phyloP scores from a whole-genome alignment of 2,888 invertebrate species.

The Hydriomena furcata region DNA sequence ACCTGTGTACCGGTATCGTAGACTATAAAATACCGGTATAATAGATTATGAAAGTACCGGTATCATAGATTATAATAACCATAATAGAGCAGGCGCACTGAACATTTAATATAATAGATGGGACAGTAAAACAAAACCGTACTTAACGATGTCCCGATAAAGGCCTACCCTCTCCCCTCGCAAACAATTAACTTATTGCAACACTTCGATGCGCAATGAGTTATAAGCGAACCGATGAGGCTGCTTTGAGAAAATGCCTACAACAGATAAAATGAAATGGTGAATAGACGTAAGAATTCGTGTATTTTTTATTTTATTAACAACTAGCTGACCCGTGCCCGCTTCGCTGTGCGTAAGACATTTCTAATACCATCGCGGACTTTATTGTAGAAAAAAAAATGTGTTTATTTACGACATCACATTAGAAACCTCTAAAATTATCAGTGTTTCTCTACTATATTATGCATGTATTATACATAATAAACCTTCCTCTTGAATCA shows the following conservation, averaged over 20 bases:
- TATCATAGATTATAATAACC: conserved; percentile 13
- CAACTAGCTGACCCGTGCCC: too few species aligned
- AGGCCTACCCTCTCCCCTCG: conserved; percentile 51
- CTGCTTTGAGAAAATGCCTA: conserved; percentile 3
- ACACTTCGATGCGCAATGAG: conserved; percentile 58
- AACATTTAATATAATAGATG: conserved; percentile 46
- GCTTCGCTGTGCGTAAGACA: too few species aligned
- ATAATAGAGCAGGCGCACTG: conserved; percentile 30
- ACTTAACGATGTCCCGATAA: conserved; percentile 62
- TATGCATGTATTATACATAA: too few species aligned
- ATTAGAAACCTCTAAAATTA: too few species aligned
- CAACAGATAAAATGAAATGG: not conserved
- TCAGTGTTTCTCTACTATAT: too few species aligned
- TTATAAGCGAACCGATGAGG: conserved; percentile 30
- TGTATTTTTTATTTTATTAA: too few species aligned
- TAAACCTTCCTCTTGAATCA: too few species aligned
- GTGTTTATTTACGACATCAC: too few species aligned
- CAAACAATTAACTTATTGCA: conserved; percentile 78
- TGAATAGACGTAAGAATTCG: not conserved
- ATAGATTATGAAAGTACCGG: conserved; percentile 15
- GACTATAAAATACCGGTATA: not conserved
- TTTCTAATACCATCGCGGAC: too few species aligned
- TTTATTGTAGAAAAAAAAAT: too few species aligned
- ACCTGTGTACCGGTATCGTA: too few species aligned
- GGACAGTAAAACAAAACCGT: conserved; percentile 68